Percentiles rank a stretch among this genome's conserved stretches.
Evolutionary conservation across 2,113 vertebrate species (phyloP).

Genomic region (Guaruba guarouba): DNA sequence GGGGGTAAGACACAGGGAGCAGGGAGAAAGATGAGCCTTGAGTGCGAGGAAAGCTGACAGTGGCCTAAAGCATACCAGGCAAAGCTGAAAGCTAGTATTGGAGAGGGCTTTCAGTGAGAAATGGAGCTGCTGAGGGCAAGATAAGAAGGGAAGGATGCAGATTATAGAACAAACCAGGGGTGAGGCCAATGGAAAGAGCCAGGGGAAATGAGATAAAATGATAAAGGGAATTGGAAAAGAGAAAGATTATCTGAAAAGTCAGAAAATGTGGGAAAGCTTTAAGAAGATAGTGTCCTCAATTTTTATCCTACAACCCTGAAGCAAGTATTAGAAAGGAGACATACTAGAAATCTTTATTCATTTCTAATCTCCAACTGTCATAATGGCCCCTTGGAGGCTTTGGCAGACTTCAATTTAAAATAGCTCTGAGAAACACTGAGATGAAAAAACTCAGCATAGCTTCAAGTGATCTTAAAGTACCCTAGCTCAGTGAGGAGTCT

Average conservation of each 20-base stretch:
- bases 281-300: neutral
- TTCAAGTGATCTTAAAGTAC: neutral
- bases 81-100: neutral
- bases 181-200: neutral
- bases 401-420: conserved; percentile 6
- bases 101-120: conserved; percentile 12
- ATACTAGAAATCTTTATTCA: conserved; percentile 16
- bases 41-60: conserved; percentile 40
- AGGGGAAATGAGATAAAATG: conserved; percentile 11
- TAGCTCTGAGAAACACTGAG: neutral
- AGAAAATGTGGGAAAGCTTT: conserved; percentile 1
- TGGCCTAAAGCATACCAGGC: conserved; percentile 17
- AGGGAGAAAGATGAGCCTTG: neutral
- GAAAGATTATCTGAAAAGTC: conserved; percentile 21
- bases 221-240: neutral
- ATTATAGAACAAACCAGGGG: neutral
- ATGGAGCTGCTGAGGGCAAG: neutral
- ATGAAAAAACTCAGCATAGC: neutral
- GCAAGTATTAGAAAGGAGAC: neutral
- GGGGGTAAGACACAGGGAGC: neutral
- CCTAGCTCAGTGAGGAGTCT: neutral
- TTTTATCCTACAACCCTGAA: neutral
- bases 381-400: neutral
- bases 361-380: conserved; percentile 9
- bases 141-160: neutral